Base-by-base conservation (phyloP, 2,888 invertebrate genomes). In the Andrena haemorrhoa region DNA sequence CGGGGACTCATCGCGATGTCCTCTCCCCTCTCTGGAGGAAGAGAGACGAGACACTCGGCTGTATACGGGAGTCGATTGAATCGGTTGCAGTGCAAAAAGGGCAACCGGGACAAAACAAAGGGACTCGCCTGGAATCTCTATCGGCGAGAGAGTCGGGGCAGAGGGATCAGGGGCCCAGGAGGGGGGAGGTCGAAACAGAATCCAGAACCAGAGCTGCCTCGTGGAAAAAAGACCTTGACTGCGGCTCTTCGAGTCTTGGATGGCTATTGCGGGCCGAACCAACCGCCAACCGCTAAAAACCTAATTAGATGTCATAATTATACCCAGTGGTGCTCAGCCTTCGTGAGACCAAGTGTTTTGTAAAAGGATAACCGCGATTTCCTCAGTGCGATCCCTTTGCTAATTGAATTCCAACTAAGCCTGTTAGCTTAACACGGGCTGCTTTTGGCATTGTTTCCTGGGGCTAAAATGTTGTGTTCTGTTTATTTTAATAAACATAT, bases 291-390 rank as follows among this genome's bases (percentile, higher is more conserved):
- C 90, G 92, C 92, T 92, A 92, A 93, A 93, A 93, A 93, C 90
- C 90, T 93, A 93, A 93, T 93, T 93, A 93, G 93, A 93, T 92
- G 93, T 93, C 93, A 93, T 93, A 93, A 93, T 93, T 93, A 93
- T 91, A 88, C 81, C 71, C 93, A 93, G 92, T 86, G 93, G 89
- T 85, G 88, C 89, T 89, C 93, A 92, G 90, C 85, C 84, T 8
- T 1, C 29, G 26, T 26, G n/a, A 31, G 8, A 5, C 26, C 41
- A 12, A 16, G 20, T 12, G 10, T n/a, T 35, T 56, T 47, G 26
- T 16, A 7, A 29, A 35, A 7, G 29, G 5, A 53, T 69, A n/a
- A 5, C 2, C 2, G 4, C 33, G 29, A 26, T 41, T 35, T 20
- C 33, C 56, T 33, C 4, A 0, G 16, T 8, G 16, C 53, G 12